A percentile compares a stretch with the other conserved stretches of the same genome.
Evolutionary conservation across 2,888 invertebrate species (phyloP).

Genomic region (Lampropteryx suffumata): DNA sequence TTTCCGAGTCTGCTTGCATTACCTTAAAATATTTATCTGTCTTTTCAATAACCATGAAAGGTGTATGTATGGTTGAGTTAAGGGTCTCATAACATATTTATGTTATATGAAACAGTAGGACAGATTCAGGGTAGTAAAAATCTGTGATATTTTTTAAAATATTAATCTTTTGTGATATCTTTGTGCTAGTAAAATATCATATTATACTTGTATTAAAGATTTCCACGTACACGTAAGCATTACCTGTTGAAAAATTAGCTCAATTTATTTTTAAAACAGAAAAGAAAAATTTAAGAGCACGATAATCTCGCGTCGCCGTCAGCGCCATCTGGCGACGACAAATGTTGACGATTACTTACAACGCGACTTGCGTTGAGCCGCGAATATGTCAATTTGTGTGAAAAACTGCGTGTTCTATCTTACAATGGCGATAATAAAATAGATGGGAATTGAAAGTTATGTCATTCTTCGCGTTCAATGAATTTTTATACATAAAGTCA

Average conservation of each 20-base stretch:
- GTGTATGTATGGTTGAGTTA: no score
- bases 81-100: no score
- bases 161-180: no score
- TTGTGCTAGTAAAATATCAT: no score
- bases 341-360: slow-evolving; percentile 58
- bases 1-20: no score
- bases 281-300: slow-evolving; percentile 41
- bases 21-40: no score
- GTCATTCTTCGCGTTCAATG: neutral
- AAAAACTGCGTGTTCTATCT: slow-evolving; percentile 29
- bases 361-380: slow-evolving; percentile 41
- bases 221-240: neutral
- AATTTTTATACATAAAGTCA: no score
- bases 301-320: slow-evolving; percentile 48
- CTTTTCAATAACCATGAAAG: no score
- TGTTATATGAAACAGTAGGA: no score
- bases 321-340: slow-evolving; percentile 54
- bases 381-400: slow-evolving; percentile 43
- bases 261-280: slow-evolving; percentile 35
- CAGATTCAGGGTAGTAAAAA: no score
- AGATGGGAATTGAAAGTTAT: slow-evolving; percentile 8
- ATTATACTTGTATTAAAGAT: no score
- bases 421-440: slow-evolving; percentile 15
- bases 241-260: slow-evolving; percentile 40
- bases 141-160: no score